Base-by-base conservation (phyloP, 2,888 invertebrate genomes). In the Megastigmus dorsalis region DNA sequence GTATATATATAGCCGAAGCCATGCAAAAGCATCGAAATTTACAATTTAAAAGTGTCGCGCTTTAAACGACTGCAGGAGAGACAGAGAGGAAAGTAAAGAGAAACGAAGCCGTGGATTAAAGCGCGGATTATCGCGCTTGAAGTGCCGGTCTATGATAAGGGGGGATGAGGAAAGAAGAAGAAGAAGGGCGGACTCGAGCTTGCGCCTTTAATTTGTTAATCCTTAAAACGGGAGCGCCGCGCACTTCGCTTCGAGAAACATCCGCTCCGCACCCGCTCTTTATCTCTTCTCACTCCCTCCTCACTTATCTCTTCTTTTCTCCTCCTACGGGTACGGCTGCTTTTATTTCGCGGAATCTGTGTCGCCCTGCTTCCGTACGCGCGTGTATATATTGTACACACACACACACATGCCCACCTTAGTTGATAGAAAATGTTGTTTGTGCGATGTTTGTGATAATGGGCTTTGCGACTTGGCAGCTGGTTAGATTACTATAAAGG, bases 141-240 rank as follows among this genome's bases (percentile, higher is more conserved):
- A 71, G 41, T 57, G 52, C 48, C 23, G 9, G 48, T 57, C 54
- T 30, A 38, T 54, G 71, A 57, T 71, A 71, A 71, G 71, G 18
- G 23, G n/a, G n/a, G n/a, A 57, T 10, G 18, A 13, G 20, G n/a
- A n/a, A n/a, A n/a, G n/a, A n/a, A n/a, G n/a, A n/a, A n/a, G n/a
- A n/a, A n/a, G 23, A 20, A 60, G 50, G 18, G n/a, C 26, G n/a
- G 36, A 15, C 28, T n/a, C n/a, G n/a, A n/a, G 55, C 66, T 43
- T 38, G n/a, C 48, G 38, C 38, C 62, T 62, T 71, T 71, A 57
- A 71, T 65, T 70, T 65, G 63, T 50, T 71, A 71, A 71, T 71
- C 71, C 63, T 36, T 18, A 33, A 63, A 63, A 55, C 55, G 55
- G n/a, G n/a, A 55, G 48, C 13, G 52, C 41, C 28, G n/a, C 23